Evolutionary conservation across 2,888 invertebrate genomes (phyloP).

Genomic region (Xanthia icteritia): DNA sequence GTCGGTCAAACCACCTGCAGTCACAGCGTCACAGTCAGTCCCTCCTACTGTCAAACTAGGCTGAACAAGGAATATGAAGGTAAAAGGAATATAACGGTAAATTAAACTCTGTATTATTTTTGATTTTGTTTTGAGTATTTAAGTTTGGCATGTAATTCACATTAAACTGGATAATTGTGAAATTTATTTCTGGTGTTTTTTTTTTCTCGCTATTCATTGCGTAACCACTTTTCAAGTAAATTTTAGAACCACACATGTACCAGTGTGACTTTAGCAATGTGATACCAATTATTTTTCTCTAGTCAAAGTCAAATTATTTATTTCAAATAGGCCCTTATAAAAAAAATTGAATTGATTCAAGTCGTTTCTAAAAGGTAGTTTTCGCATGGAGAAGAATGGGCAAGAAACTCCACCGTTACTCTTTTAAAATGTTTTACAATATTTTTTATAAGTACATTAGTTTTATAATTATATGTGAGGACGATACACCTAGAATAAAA

Average conservation of each 20-base stretch:
- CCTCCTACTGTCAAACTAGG: not conserved
- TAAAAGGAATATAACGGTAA: not conserved
- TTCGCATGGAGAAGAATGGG: too few species aligned
- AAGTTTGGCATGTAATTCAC: conserved; percentile 16
- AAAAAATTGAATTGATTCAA: too few species aligned
- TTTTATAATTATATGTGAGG: too few species aligned
- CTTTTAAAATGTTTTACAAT: too few species aligned
- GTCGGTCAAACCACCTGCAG: not conserved
- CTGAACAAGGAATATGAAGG: not conserved
- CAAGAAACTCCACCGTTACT: too few species aligned
- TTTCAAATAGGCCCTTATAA: too few species aligned
- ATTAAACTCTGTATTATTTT: conserved; percentile 18
- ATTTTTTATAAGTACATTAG: too few species aligned
- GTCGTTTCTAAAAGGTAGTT: too few species aligned
- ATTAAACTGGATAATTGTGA: conserved; percentile 33
- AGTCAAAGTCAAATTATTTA: too few species aligned
- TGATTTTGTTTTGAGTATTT: not conserved
- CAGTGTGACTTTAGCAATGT: not conserved
- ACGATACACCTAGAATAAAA: too few species aligned
- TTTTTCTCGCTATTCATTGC: not conserved
- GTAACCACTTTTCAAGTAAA: not conserved
- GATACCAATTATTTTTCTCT: too few species aligned
- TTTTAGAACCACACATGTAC: not conserved
- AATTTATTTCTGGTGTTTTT: not conserved
- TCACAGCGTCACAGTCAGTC: not conserved